Base-by-base conservation (phyloP, 2,113 vertebrate species). In the Lamprologus callipterus region DNA sequence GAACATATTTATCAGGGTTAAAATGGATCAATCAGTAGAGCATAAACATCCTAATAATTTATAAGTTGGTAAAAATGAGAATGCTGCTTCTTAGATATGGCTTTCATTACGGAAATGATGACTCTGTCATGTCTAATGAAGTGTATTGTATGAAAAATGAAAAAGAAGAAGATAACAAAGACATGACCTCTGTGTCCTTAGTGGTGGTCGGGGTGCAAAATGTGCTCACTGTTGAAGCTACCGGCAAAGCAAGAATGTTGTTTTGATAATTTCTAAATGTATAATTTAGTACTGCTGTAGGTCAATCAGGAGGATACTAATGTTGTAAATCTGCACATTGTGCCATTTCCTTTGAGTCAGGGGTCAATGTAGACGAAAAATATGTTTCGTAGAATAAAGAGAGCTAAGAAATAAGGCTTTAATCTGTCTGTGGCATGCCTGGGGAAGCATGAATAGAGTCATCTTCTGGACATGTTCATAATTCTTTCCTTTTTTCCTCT, bases 141-240 rank as follows among this genome's bases (percentile, higher is more conserved):
- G 21, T 21, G 4, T 26, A 70, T 63, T 80, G 8, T 68, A 23
- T 55, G 23, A 83, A 58, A 85, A 82, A 86, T 73, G 40, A 21
- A 88, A 86, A 83, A 33, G 4, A 83, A 75, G 16, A 13, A 81
- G 5, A 81, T 19, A 81, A 78, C 78, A 91, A 87, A 68, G 57
- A 82, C 79, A 47, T 81, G 86, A 86, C 91, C 87, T 87, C 19
- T 4, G 21, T 78, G 58, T 81, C 42, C 31, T 60, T 53, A 54
- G 2, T 51, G 26, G 17, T 42, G 8, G 12, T 86, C 80, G 11
- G 57, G 7, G 47, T 54, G 7, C 13, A 42, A 45, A 81, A 33
- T 55, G 11, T 5, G 78, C 82, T 75, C 35, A 40, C 23, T 80
- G 57, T 53, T 79, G 21, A 40, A 82, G 31, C 35, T 63, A 8